phyloP scores from a whole-genome alignment of 2,113 vertebrate genomes.

The Pachycephala philippinensis region DNA sequence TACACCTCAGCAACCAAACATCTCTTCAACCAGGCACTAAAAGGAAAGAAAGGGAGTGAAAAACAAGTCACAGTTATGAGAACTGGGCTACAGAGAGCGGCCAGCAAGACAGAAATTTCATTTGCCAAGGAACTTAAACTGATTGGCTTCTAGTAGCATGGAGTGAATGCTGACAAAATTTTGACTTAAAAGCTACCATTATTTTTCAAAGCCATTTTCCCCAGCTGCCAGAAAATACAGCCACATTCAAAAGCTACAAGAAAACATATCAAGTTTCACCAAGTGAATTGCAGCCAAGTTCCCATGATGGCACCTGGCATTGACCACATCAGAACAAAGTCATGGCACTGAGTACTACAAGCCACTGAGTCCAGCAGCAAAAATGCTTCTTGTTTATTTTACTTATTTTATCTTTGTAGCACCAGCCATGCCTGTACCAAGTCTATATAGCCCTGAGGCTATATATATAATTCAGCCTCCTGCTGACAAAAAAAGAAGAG shows the following conservation, averaged over 20 bases:
- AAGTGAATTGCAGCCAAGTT: background rate
- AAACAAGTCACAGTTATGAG: background rate
- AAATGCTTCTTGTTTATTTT: background rate
- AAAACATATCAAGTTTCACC: background rate
- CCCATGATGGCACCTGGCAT: background rate
- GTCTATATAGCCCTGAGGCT: background rate
- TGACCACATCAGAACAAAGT: background rate
- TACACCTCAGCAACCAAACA: background rate
- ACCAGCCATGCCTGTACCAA: background rate
- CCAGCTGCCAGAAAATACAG: conserved; percentile 1
- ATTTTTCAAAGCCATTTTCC: conserved; percentile 38
- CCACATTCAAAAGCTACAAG: background rate
- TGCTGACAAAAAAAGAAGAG: background rate
- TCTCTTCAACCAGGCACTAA: background rate
- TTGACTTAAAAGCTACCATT: conserved; percentile 25
- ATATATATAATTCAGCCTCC: background rate
- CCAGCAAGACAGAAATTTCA: background rate
- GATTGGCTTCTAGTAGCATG: conserved; percentile 8
- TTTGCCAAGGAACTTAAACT: conserved; percentile 22
- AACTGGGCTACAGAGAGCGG: background rate
- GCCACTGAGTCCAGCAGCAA: background rate
- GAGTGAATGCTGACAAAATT: background rate
- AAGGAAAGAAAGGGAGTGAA: background rate
- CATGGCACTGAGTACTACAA: background rate
- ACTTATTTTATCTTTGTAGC: background rate